Conservation (phyloP, 2,113 vertebrate species). For the Oncorhynchus nerka region DNA sequence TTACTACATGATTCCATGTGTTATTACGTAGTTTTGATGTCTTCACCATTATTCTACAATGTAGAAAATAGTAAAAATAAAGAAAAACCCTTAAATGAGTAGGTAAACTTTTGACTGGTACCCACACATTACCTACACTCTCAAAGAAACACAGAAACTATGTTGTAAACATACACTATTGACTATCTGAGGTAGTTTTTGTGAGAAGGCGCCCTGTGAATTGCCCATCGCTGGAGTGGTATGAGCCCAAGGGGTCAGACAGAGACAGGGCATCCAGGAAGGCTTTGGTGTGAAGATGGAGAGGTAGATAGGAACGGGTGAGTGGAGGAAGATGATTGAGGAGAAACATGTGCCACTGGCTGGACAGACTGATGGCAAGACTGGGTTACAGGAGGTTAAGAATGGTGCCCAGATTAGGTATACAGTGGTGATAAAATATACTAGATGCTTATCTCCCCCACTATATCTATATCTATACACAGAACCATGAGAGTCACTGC, state of each 20-base stretch:
- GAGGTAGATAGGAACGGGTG: slow-evolving; percentile 21
- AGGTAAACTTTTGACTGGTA: no score
- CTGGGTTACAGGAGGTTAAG: neutral
- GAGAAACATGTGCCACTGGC: neutral
- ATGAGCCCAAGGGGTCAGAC: neutral
- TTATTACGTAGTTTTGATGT: no score
- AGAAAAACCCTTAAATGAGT: no score
- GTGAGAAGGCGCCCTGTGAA: neutral
- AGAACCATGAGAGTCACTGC: neutral
- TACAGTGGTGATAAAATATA: neutral
- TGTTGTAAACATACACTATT: neutral
- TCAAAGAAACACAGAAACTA: neutral
- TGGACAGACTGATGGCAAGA: neutral
- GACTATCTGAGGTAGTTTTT: neutral
- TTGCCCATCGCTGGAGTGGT: neutral
- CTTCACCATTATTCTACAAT: no score
- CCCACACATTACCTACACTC: neutral
- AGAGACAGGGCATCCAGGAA: slow-evolving; percentile 4
- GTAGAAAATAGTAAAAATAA: no score
- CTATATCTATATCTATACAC: neutral
- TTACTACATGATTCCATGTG: no score
- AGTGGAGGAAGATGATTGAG: slow-evolving; percentile 7
- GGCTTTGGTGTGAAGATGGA: slow-evolving; percentile 11
- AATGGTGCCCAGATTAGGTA: neutral
- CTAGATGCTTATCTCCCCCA: neutral